These are phyloP conservation scores for Trissolcus japonicus DNA, from an alignment of 2,888 invertebrate genomes.

Conservation along the genomic window DNA sequence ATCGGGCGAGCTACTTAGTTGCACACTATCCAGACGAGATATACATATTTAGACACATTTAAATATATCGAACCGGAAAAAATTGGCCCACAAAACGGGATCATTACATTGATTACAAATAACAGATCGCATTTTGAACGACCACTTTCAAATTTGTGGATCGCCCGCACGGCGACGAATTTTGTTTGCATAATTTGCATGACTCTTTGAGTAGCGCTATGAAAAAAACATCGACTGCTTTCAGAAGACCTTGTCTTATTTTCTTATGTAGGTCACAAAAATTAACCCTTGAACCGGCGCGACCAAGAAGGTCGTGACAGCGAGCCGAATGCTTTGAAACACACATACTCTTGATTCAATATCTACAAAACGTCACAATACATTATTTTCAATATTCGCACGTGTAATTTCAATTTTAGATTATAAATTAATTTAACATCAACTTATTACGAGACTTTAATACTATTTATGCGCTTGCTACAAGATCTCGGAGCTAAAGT, in stretches of 20 bases:
- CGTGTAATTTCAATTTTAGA: not conserved
- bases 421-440: conserved; percentile 9
- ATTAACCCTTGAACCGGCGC: conserved; percentile 55
- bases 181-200: conserved; percentile 47
- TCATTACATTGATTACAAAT: conserved; percentile 28
- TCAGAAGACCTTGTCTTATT: conserved; percentile 57
- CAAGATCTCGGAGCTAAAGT: conserved; percentile 11
- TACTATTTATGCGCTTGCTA: conserved; percentile 11
- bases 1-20: conserved; percentile 32
- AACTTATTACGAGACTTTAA: conserved; percentile 17
- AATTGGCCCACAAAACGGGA: conserved; percentile 17
- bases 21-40: conserved; percentile 28
- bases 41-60: conserved; percentile 39
- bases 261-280: conserved; percentile 59
- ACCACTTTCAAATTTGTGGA: not conserved
- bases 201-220: conserved; percentile 50
- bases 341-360: conserved; percentile 43
- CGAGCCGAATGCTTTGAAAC: conserved; percentile 49
- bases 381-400: not conserved
- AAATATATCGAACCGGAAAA: conserved; percentile 37
- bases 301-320: conserved; percentile 50
- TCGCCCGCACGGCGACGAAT: conserved; percentile 1
- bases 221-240: conserved; percentile 53
- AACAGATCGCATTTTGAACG: conserved; percentile 5
- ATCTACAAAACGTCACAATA: conserved; percentile 24